phyloP scores from a whole-genome alignment of 2,797 vertebrate genomes.

The Somateria mollissima region DNA sequence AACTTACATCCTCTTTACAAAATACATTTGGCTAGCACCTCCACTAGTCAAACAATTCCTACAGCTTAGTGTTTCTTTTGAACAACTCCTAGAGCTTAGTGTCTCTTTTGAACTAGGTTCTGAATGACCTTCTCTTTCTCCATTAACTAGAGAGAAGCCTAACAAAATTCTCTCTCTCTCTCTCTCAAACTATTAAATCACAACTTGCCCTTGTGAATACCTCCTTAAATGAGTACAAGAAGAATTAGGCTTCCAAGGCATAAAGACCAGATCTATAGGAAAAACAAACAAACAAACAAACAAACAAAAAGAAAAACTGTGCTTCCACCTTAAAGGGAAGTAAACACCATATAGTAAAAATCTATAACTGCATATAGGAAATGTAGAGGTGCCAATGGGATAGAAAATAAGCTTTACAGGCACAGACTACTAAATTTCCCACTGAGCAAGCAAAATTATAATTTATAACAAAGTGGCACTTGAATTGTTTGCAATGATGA shows the following conservation, averaged over 20 bases:
- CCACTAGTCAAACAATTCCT: constrained; percentile 4
- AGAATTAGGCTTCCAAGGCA: background rate
- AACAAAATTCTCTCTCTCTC: background rate
- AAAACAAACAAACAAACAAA: background rate
- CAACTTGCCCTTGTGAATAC: background rate
- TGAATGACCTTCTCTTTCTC: constrained; percentile 8
- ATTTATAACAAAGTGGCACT: background rate
- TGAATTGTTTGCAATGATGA: background rate
- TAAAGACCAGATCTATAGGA: background rate
- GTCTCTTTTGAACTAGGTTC: background rate
- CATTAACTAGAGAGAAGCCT: background rate
- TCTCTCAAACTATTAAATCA: background rate
- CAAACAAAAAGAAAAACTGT: background rate
- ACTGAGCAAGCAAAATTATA: background rate
- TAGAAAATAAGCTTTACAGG: background rate
- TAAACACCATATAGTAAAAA: background rate
- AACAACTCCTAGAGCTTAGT: background rate
- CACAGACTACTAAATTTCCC: background rate
- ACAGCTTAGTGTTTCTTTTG: background rate
- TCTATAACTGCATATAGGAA: background rate
- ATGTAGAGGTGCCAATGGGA: background rate
- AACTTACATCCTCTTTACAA: constrained; percentile 4
- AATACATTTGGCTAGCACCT: constrained; percentile 19
- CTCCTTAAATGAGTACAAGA: background rate
- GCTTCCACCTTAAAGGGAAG: background rate